Base-by-base conservation (phyloP, 35 echinoderm and acorn worm species). In the Acanthaster planci region DNA sequence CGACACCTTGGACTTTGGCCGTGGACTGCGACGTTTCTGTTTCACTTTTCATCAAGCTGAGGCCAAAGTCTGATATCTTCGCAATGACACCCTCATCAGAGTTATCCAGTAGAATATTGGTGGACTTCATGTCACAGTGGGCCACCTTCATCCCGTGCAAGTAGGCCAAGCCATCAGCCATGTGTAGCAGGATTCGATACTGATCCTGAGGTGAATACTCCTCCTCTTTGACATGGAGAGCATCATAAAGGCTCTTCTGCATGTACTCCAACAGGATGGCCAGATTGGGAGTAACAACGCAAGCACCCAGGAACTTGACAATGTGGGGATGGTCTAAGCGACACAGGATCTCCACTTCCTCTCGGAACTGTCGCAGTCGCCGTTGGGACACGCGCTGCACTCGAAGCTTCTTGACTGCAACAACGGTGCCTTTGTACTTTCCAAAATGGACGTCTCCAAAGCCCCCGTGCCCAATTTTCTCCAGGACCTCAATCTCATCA, bases 371-470 rank as follows among this genome's bases (percentile, higher is more conserved):
- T 21, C 34, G 52, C 76, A 80, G 40, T n/a, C 77, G 77, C 37
- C 56, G 77, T 38, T 87, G 42, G 21, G 76, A 79, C 32, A 87
- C 86, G 37, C 86, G 86, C 37, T 87, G 86, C 8, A 87, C 86
- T 2, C 86, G 86, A 7, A 87, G 77, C 51, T 87, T 87, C 86
- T 87, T 87, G 78, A 87, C 59, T 39, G 86, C 86, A 75, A 88
- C 86, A 10, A 80, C 86, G 14, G 40, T 77, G n/a, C 77, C 86
- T 18, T 79, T 79, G 76, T 51, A 56, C 12, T 79, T 60, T 31
- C 30, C 86, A 47, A 80, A 79, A 39, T 88, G 55, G 17, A 88
- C 86, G 53, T 88, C 86, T 38, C 86, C 86, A 37, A 88, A 88
- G 16, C 86, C 77, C 10, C 86, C 86, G 37, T 88, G 86, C 2